These are phyloP conservation scores for Lacerta agilis DNA, from an alignment of 2,797 vertebrate genomes.

Conservation along the genomic window DNA sequence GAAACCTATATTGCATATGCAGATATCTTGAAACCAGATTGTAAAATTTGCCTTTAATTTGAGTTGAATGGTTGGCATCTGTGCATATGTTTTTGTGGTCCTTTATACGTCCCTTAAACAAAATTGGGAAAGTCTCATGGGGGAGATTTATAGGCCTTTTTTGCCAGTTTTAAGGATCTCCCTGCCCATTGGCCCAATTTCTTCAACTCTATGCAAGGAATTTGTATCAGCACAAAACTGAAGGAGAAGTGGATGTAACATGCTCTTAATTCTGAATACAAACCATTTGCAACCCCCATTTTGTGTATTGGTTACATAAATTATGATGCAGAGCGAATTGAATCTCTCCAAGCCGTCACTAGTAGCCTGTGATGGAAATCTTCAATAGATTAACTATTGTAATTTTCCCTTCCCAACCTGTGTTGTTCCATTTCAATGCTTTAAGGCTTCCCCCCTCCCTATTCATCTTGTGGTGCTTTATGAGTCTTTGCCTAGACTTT, in stretches of 20 bases:
- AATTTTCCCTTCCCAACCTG: constrained; percentile 52
- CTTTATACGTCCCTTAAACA: not conserved
- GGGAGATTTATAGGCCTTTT: not conserved
- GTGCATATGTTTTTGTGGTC: not conserved
- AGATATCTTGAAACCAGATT: not conserved
- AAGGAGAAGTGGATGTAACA: constrained; percentile 22
- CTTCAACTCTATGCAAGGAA: not conserved
- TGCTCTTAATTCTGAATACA: constrained; percentile 39
- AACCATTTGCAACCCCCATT: constrained; percentile 23
- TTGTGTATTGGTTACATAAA: constrained; percentile 39
- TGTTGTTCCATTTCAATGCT: constrained; percentile 60
- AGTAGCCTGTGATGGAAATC: constrained; percentile 53
- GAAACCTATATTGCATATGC: not conserved
- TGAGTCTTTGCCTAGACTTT: constrained; percentile 57
- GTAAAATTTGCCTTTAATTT: not conserved
- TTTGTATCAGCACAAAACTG: not conserved
- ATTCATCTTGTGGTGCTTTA: constrained; percentile 54
- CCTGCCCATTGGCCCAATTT: not conserved
- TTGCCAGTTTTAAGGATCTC: not conserved
- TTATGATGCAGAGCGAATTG: constrained; percentile 45
- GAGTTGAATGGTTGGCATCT: not conserved
- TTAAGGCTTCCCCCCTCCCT: constrained; percentile 28
- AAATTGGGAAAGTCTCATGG: not conserved
- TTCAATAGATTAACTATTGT: constrained; percentile 52
- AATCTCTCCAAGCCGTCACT: constrained; percentile 34